Percentiles rank a stretch among this genome's conserved stretches.
These are phyloP conservation scores for Astur gentilis DNA, from an alignment of 2,113 vertebrate species.

Conservation along the genomic window DNA sequence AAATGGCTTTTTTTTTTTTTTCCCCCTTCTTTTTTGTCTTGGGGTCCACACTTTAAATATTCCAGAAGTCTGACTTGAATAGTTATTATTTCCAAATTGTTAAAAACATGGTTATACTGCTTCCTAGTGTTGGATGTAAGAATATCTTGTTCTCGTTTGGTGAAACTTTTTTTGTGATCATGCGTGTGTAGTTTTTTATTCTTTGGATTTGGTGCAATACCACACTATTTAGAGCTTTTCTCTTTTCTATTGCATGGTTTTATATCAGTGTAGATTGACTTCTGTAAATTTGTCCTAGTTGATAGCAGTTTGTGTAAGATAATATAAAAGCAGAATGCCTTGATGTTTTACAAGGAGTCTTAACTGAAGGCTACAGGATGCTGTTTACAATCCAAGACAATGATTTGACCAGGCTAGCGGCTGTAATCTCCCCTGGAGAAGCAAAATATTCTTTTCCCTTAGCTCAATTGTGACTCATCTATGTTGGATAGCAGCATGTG, in stretches of 20 bases:
- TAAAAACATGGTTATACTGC: slow-evolving; percentile 1
- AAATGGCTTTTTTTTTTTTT: background rate
- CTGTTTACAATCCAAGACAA: background rate
- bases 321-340: background rate
- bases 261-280: background rate
- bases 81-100: background rate
- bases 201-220: background rate
- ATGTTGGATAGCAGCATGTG: background rate
- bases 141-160: background rate
- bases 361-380: background rate
- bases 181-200: background rate
- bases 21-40: background rate
- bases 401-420: background rate
- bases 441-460: background rate
- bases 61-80: background rate
- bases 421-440: background rate
- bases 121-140: slow-evolving; percentile 14
- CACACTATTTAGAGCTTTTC: background rate
- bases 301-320: background rate
- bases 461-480: background rate
- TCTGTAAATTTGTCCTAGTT: background rate
- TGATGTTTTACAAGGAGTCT: background rate
- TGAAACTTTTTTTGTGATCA: background rate
- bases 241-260: background rate
- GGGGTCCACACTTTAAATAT: background rate